Evolutionary conservation across 2,113 vertebrate genomes (phyloP), one percentile per base, ranked within the genome.

Genomic region (Phylloscopus trochiloides): DNA sequence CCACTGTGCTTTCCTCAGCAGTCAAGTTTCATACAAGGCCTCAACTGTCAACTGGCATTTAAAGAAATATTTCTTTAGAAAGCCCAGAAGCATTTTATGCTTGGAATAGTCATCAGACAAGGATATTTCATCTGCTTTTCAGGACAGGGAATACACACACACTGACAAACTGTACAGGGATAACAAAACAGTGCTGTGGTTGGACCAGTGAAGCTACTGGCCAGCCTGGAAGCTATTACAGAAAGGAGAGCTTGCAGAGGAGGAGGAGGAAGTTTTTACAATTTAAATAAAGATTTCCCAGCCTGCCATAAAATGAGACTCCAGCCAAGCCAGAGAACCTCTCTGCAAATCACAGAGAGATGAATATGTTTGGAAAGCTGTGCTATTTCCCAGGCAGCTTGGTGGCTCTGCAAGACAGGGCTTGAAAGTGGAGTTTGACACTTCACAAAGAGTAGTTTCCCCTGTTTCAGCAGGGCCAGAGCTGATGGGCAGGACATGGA

Each of bases 41-140:
- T 93, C 43, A 80, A 28, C 63, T 95, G 72, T 77, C 93, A 93
- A 28, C 25, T 7, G 45, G 40, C 20, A 61, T 80, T 92, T 86
- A 63, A 90, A 92, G 61, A 72, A 66, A 79, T 94, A 71, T 94
- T 91, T 90, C 80, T 94, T 86, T 26, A 74, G 79, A 65, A 90
- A 96, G 78, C 88, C 68, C 94, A 88, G 12, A 92, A 92, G 57
- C 28, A 48, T 62, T 95, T 95, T 63, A 26, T 2, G 2, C 92
- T 96, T 94, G 88, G 92, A 95, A 96, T 88, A 94, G 36, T 84
- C 92, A 95, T 93, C 79, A 95, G 86, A 20, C 48, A 83, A 61
- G 43, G 43, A 62, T 77, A 83, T 81, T 92, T 92, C 57, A 72
- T 67, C 72, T 59, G 0, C 47, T 92, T 75, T 47, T 18, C 45